phyloP scores from a whole-genome alignment of 2,888 invertebrate species.

The Lycaena phlaeas region DNA sequence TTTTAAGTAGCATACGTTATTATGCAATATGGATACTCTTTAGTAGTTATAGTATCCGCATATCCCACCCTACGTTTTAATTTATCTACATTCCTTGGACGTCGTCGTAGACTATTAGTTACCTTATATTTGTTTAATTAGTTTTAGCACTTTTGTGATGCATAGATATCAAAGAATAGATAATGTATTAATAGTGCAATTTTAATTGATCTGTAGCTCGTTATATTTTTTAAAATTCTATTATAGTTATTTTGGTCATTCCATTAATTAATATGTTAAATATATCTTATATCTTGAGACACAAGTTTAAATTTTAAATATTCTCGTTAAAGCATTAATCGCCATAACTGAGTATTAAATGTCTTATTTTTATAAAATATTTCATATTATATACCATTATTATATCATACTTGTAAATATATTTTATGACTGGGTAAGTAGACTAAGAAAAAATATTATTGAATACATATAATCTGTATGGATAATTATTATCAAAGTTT shows the following conservation, averaged over 20 bases:
- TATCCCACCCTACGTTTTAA: neutral
- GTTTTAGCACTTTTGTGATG: conserved; percentile 5
- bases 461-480: neutral
- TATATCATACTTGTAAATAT: conserved; percentile 5
- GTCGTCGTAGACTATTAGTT: neutral
- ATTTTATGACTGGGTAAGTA: neutral
- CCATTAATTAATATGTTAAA: conserved; percentile 30
- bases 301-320: conserved; percentile 11
- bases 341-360: conserved; percentile 6
- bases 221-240: conserved; percentile 38
- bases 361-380: neutral
- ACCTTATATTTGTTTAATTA: conserved; percentile 4
- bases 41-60: neutral
- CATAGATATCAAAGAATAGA: conserved; percentile 7
- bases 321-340: conserved; percentile 8
- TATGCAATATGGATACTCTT: neutral
- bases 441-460: conserved; percentile 2
- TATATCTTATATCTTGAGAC: conserved; percentile 9
- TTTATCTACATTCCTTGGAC: conserved; percentile 3
- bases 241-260: conserved; percentile 42
- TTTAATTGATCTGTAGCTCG: conserved; percentile 55
- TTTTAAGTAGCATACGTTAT: neutral
- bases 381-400: neutral
- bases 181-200: conserved; percentile 33
- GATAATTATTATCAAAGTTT: conserved; percentile 3